Base-by-base conservation (phyloP, 2,888 invertebrate genomes). In the Drosophila incognita region DNA sequence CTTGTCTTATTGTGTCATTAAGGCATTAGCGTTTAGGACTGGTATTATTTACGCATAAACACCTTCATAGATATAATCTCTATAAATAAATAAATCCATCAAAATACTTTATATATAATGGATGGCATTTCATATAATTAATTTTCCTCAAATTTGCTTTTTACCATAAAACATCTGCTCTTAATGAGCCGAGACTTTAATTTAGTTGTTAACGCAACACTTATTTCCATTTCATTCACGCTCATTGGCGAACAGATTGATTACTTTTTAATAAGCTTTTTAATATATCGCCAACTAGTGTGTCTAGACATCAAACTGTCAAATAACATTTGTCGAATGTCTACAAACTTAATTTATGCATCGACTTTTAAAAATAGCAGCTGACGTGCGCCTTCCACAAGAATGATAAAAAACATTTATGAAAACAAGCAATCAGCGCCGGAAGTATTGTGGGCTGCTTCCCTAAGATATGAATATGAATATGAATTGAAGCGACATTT, bases 331-430 rank as follows among this genome's bases (percentile, higher is more conserved):
- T 53, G 27, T 65, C 59, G 24, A 33, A 21, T 51, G 66, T 49
- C 64, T 11, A 65, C 54, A 82, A 49, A 67, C 35, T 67, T 69
- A 69, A 83, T 72, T 68, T 62, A 72, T 84, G 74, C 72, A 58
- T 49, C 51, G 18, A 27, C 65, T 38, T 62, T 69, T 74, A 78
- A 74, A 84, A 87, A 87, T 76, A 85, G 86, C 59, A 60, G n/a
- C 59, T 63, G 74, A 81, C 56, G 48, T 35, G 57, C 21, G 31
- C 24, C 5, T 46, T 46, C 24, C 46, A 24, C 18, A 13, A 24
- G 21, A 62, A 21, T 54, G 42, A 64, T 35, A 57, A 8, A 38
- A 56, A 42, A 52, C 18, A 49, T 65, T n/a, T 33, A 51, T 24
- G 49, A 52, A 52, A 42, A 33, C n/a, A 6, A 31, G 38, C 42